Percentiles rank a stretch among this genome's conserved stretches.
Evolutionary conservation across 1,140 invertebrate genomes (phyloP).

Genomic region (Papilio aristodemus): DNA sequence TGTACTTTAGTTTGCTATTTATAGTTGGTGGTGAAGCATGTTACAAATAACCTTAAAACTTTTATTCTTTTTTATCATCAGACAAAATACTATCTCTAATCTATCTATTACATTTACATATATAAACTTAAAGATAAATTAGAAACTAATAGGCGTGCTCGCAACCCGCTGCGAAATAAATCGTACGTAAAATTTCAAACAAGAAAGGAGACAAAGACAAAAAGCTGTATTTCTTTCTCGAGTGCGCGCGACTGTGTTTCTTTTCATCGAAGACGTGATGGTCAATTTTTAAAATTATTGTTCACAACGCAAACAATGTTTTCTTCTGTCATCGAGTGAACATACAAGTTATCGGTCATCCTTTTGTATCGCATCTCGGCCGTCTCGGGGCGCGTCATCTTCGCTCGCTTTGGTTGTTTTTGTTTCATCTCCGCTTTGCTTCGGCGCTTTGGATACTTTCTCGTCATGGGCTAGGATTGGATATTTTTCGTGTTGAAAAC

Average conservation of each 20-base stretch:
- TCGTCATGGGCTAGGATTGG: slow-evolving; percentile 53
- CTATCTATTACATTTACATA: too few species aligned
- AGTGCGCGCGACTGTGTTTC: slow-evolving; percentile 16
- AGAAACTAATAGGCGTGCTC: not conserved
- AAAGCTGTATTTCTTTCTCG: slow-evolving; percentile 1
- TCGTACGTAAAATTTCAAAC: slow-evolving; percentile 27
- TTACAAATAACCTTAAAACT: too few species aligned
- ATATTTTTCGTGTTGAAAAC: slow-evolving; percentile 42
- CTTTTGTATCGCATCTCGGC: slow-evolving; percentile 74
- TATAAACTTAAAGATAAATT: not conserved
- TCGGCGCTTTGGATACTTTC: slow-evolving; percentile 45
- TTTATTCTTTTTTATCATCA: too few species aligned
- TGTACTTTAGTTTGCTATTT: not conserved
- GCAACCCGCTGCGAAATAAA: slow-evolving; percentile 26
- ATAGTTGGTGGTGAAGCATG: not conserved
- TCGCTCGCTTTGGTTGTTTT: slow-evolving; percentile 48
- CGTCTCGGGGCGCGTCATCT: slow-evolving; percentile 38
- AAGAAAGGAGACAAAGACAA: slow-evolving; percentile 18
- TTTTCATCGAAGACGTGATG: slow-evolving; percentile 55
- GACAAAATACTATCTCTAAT: too few species aligned
- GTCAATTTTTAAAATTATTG: slow-evolving; percentile 62
- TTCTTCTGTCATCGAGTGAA: slow-evolving; percentile 71
- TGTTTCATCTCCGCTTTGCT: slow-evolving; percentile 58
- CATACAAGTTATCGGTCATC: slow-evolving; percentile 74
- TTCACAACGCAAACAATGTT: slow-evolving; percentile 72